Evolutionary conservation across 2,888 invertebrate species (phyloP).

Genomic region (Hesperia comma): DNA sequence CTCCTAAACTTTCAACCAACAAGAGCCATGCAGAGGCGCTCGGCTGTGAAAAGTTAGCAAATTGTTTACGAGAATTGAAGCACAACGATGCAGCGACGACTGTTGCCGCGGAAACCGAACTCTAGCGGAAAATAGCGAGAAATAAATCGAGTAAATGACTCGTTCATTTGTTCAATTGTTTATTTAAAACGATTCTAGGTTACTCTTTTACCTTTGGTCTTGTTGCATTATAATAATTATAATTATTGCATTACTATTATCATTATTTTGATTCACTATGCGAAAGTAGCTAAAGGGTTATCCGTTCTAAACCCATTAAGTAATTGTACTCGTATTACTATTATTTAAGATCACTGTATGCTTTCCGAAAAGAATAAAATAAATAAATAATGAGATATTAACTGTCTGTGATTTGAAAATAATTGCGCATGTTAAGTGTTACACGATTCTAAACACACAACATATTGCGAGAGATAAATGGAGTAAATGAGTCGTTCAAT

Average conservation of each 20-base stretch:
- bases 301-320: too few relatives aligned
- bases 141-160: constrained; percentile 8
- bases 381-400: too few relatives aligned
- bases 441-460: too few relatives aligned
- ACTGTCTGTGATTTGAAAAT: too few relatives aligned
- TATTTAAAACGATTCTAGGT: background rate
- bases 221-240: too few relatives aligned
- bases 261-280: too few relatives aligned
- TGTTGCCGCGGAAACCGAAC: constrained; percentile 20
- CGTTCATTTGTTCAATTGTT: constrained; percentile 6
- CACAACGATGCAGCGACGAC: constrained; percentile 43
- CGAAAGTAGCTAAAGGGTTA: too few relatives aligned
- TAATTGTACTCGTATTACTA: too few relatives aligned
- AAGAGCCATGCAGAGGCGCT: constrained; percentile 39
- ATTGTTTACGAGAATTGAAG: constrained; percentile 51
- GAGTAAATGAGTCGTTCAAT: constrained; percentile 3
- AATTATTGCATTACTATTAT: too few relatives aligned
- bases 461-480: constrained; percentile 12
- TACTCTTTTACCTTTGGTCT: background rate
- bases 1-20: constrained; percentile 27
- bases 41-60: constrained; percentile 54
- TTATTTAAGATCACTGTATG: too few relatives aligned
- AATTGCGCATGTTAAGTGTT: too few relatives aligned
- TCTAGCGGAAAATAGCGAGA: constrained; percentile 10
- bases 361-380: too few relatives aligned